phyloP scores from a whole-genome alignment of 2,113 vertebrate species.

The Pteropus alecto region DNA sequence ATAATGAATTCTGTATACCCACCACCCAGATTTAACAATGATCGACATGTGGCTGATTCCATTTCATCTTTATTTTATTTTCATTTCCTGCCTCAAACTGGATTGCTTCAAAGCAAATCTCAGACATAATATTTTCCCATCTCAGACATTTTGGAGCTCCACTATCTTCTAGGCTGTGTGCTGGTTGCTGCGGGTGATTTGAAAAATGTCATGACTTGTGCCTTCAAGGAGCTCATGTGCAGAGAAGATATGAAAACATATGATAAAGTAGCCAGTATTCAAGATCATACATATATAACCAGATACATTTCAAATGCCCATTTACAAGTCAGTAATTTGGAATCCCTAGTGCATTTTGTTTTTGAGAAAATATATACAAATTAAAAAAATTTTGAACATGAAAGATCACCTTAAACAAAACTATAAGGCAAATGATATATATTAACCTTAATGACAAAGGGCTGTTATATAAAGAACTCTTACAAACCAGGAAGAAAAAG shows the following conservation, averaged over 20 bases:
- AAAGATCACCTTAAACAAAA: neutral
- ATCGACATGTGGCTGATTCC: constrained; percentile 7
- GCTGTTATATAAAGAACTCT: neutral
- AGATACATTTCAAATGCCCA: neutral
- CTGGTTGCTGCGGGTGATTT: neutral
- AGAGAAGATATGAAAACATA: neutral
- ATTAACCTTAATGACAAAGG: constrained; percentile 19
- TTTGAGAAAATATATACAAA: neutral
- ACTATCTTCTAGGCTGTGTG: neutral
- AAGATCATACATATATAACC: neutral
- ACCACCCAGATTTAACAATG: neutral
- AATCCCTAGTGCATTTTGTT: neutral
- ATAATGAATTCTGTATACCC: constrained; percentile 26
- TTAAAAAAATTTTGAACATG: constrained; percentile 1
- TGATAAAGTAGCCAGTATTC: neutral
- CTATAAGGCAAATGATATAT: neutral
- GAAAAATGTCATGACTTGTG: neutral
- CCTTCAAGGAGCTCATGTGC: neutral
- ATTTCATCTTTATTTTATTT: constrained; percentile 34
- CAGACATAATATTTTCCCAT: constrained; percentile 33
- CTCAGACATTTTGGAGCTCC: neutral
- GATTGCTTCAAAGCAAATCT: constrained; percentile 43
- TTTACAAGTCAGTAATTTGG: neutral
- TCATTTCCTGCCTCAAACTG: neutral
- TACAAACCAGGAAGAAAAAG: neutral